Conservation (phyloP, 2,113 vertebrate genomes). For the Atrichornis clamosus region DNA sequence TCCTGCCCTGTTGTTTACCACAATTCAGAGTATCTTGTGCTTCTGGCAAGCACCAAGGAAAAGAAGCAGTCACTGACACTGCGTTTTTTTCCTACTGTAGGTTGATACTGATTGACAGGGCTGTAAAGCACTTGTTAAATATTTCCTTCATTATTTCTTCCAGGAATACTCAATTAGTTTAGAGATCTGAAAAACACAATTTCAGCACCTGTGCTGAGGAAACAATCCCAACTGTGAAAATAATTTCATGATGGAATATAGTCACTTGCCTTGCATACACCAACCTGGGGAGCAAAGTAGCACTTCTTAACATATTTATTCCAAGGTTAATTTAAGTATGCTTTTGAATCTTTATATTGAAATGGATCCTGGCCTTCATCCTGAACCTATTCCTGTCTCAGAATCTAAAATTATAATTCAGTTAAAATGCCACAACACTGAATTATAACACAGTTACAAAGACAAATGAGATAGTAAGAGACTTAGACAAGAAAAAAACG, state of each 20-base stretch:
- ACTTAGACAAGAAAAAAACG: neutral
- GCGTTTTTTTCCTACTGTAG: neutral
- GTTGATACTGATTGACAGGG: conserved; percentile 9
- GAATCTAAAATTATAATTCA: neutral
- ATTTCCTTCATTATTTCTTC: neutral
- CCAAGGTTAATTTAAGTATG: neutral
- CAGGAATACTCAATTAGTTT: neutral
- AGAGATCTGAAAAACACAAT: neutral
- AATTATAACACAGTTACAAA: neutral
- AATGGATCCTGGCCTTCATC: neutral
- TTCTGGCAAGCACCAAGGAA: neutral
- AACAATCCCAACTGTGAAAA: neutral
- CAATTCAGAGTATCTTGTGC: neutral
- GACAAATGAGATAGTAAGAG: neutral
- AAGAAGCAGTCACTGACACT: neutral
- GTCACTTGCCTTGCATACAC: neutral
- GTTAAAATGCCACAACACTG: neutral
- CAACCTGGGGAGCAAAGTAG: neutral
- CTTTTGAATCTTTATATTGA: neutral
- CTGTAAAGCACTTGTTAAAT: neutral
- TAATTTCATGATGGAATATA: neutral
- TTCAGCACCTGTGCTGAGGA: neutral
- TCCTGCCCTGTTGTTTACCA: neutral
- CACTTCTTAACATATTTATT: neutral
- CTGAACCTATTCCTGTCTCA: neutral